phyloP scores from a whole-genome alignment of 2,113 vertebrate genomes.

The Vicugna pacos region DNA sequence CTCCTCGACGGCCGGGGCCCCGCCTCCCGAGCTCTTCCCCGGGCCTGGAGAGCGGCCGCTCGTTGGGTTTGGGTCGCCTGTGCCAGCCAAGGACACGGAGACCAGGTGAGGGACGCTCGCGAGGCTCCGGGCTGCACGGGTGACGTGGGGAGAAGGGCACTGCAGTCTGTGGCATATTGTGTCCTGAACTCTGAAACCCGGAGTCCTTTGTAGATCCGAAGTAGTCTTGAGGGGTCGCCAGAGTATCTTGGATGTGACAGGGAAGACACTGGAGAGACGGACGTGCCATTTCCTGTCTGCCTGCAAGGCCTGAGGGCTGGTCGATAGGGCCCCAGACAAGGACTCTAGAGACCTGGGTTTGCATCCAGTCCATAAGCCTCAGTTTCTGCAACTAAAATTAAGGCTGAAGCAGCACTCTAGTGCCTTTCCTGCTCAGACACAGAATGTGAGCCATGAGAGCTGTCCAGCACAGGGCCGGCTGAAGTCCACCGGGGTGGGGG shows the following conservation, averaged over 20 bases:
- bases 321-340: background rate
- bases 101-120: conserved; percentile 87
- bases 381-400: background rate
- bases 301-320: background rate
- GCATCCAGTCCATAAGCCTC: background rate
- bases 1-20: conserved; percentile 66
- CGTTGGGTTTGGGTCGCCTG: conserved; percentile 90
- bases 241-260: background rate
- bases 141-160: background rate
- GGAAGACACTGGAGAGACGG: background rate
- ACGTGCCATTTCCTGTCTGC: background rate
- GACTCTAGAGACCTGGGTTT: background rate
- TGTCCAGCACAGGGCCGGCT: conserved; percentile 77
- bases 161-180: background rate
- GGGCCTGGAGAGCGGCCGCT: conserved; percentile 90
- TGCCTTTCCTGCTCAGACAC: background rate
- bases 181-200: background rate
- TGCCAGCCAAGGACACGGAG: conserved; percentile 92
- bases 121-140: background rate
- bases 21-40: conserved; percentile 89
- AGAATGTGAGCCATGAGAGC: background rate
- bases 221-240: background rate
- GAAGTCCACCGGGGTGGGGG: conserved; percentile 42
- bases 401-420: background rate
- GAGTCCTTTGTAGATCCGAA: background rate